A percentile compares a stretch with the other conserved stretches of the same genome.
phyloP scores from a whole-genome alignment of 2,888 invertebrate species.

The Lasius fuliginosus region DNA sequence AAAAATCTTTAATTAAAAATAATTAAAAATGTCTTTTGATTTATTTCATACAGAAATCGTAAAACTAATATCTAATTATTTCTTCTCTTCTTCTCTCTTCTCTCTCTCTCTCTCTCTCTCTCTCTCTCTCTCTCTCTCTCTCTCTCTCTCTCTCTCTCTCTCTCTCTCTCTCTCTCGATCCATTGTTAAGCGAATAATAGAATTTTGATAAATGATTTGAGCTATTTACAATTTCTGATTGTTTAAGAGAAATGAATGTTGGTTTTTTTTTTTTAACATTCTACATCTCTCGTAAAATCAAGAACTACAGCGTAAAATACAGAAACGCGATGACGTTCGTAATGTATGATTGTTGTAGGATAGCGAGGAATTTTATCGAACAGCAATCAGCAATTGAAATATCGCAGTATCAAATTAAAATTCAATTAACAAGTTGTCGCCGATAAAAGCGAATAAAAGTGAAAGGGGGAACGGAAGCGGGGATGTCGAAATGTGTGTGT shows the following conservation, averaged over 20 bases:
- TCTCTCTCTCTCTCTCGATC: neutral
- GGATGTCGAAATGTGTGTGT: conserved; percentile 61
- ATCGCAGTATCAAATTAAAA: conserved; percentile 17
- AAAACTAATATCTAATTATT: neutral
- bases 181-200: neutral
- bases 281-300: neutral
- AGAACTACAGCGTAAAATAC: neutral
- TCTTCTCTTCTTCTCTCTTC: too few species aligned
- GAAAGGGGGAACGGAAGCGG: conserved; percentile 64
- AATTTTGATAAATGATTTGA: neutral
- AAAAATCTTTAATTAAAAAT: neutral
- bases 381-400: conserved; percentile 24
- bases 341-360: neutral
- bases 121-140: neutral
- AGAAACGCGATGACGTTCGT: neutral
- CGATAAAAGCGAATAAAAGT: conserved; percentile 54
- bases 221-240: neutral
- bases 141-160: neutral
- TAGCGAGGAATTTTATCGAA: conserved; percentile 21
- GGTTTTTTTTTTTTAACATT: conserved; percentile 2
- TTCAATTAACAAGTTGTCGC: conserved; percentile 46
- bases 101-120: neutral
- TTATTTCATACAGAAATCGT: neutral
- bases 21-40: neutral
- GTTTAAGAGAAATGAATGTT: neutral